Percentiles rank a stretch among this genome's conserved stretches.
These are phyloP conservation scores for Ophion ellenae DNA, from an alignment of 2,888 invertebrate species.

Conservation along the genomic window DNA sequence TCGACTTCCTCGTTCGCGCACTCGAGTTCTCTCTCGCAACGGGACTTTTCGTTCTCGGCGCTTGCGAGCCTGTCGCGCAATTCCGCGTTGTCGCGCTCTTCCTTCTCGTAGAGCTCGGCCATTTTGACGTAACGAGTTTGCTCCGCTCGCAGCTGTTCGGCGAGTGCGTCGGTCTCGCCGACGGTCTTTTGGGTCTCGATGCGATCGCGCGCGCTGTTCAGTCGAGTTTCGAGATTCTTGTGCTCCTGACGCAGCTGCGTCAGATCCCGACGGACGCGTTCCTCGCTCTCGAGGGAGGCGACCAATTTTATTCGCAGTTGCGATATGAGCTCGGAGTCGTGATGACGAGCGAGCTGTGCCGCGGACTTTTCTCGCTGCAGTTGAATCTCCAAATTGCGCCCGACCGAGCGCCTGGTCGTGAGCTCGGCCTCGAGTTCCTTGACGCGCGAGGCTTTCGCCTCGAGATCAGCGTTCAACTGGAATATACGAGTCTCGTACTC, in stretches of 20 bases:
- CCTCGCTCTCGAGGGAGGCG: constrained; percentile 87
- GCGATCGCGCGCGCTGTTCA: constrained; percentile 74
- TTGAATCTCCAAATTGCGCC: constrained; percentile 76
- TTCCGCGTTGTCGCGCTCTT: constrained; percentile 78
- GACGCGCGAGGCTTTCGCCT: constrained; percentile 77
- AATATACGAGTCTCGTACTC: constrained; percentile 80
- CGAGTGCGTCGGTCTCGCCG: constrained; percentile 58
- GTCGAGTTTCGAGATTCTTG: constrained; percentile 83
- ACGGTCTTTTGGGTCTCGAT: constrained; percentile 69
- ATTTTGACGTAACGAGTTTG: constrained; percentile 72
- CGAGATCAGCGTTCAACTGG: constrained; percentile 77
- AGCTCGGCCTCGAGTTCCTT: constrained; percentile 77
- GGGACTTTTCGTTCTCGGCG: constrained; percentile 84
- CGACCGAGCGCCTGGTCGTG: constrained; percentile 73
- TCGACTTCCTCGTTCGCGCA: constrained; percentile 84
- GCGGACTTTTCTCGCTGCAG: constrained; percentile 76
- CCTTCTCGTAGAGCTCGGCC: constrained; percentile 74
- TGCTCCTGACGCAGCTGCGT: constrained; percentile 85
- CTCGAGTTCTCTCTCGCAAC: constrained; percentile 84
- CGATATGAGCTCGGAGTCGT: constrained; percentile 78
- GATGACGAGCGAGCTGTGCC: constrained; percentile 71
- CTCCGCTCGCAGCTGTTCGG: constrained; percentile 70
- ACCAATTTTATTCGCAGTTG: constrained; percentile 84
- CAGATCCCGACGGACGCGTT: constrained; percentile 87
- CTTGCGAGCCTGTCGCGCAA: constrained; percentile 84